phyloP scores from a whole-genome alignment of 1,140 invertebrate genomes.

The Drosophila suzukii region DNA sequence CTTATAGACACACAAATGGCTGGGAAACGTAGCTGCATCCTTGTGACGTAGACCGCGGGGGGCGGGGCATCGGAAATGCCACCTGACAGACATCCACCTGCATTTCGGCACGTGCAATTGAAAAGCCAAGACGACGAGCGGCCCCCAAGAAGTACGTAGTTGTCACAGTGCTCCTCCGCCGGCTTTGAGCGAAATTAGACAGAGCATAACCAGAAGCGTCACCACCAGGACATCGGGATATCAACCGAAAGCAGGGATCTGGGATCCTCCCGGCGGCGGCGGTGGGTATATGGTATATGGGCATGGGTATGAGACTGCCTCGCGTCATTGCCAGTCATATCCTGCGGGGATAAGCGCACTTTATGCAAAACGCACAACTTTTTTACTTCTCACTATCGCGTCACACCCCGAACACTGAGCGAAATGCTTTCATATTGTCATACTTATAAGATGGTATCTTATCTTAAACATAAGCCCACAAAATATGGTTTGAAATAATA shows the following conservation, averaged over 20 bases:
- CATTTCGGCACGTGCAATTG: slow-evolving; percentile 78
- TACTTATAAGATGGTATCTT: too few relatives aligned
- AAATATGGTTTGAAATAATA: too few relatives aligned
- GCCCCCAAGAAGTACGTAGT: slow-evolving; percentile 37
- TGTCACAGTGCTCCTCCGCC: slow-evolving; percentile 29
- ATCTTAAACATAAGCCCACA: too few relatives aligned
- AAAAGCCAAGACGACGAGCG: slow-evolving; percentile 49
- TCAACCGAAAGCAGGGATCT: not conserved
- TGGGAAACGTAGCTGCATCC: slow-evolving; percentile 2
- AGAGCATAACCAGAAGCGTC: slow-evolving; percentile 55
- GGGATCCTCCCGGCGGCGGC: not conserved
- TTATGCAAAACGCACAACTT: slow-evolving; percentile 80
- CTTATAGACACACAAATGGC: not conserved
- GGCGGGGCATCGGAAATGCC: slow-evolving; percentile 47
- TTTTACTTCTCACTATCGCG: slow-evolving; percentile 38
- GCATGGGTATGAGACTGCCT: slow-evolving; percentile 24
- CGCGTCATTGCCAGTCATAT: slow-evolving; percentile 79
- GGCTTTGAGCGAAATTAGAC: slow-evolving; percentile 76
- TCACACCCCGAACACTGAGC: slow-evolving; percentile 1
- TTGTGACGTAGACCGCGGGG: not conserved
- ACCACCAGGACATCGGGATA: slow-evolving; percentile 1
- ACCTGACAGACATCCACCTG: slow-evolving; percentile 74
- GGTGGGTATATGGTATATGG: not conserved
- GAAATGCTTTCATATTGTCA: not conserved
- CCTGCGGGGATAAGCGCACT: slow-evolving; percentile 79